A percentile compares a stretch with the other conserved stretches of the same genome.
These are phyloP conservation scores for Drosophila melanogaster DNA, from an alignment of 1,140 invertebrate genomes.

Conservation along the genomic window DNA sequence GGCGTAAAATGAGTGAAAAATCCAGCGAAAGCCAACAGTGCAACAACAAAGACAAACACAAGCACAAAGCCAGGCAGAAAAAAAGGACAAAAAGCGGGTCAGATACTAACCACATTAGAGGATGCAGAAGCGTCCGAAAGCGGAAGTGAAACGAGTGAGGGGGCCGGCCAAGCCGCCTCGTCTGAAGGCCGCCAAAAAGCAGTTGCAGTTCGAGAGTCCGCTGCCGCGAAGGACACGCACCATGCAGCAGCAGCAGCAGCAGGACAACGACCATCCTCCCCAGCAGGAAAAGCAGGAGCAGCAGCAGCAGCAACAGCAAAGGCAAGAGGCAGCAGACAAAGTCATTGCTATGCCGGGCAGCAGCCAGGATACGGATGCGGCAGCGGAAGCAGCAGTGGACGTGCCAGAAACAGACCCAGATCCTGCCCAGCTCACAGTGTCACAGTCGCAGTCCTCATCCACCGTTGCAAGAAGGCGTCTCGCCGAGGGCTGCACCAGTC, in stretches of 20 bases:
- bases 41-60: slow-evolving; percentile 36
- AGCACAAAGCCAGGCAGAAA: slow-evolving; percentile 36
- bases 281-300: slow-evolving; percentile 7
- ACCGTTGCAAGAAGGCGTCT: slow-evolving; percentile 75
- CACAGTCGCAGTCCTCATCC: slow-evolving; percentile 12
- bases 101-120: slow-evolving; percentile 46
- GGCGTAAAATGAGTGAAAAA: slow-evolving; percentile 58
- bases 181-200: slow-evolving; percentile 70
- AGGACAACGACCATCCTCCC: slow-evolving; percentile 4
- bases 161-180: slow-evolving; percentile 68
- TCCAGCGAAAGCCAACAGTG: slow-evolving; percentile 13
- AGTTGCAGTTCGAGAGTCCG: slow-evolving; percentile 78
- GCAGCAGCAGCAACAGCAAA: neutral
- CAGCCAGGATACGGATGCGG: slow-evolving; percentile 43
- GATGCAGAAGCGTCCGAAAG: slow-evolving; percentile 58
- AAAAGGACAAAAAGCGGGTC: slow-evolving; percentile 28
- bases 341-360: slow-evolving; percentile 46
- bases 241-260: slow-evolving; percentile 5
- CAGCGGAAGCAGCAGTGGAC: slow-evolving; percentile 45
- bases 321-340: slow-evolving; percentile 28
- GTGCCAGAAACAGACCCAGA: slow-evolving; percentile 47
- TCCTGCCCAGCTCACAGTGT: slow-evolving; percentile 17
- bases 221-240: slow-evolving; percentile 62
- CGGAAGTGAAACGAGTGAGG: slow-evolving; percentile 52
- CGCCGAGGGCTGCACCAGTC: slow-evolving; percentile 88